These are phyloP conservation scores for Spialia ferax DNA, from an alignment of 2,888 invertebrate species.

Conservation along the genomic window DNA sequence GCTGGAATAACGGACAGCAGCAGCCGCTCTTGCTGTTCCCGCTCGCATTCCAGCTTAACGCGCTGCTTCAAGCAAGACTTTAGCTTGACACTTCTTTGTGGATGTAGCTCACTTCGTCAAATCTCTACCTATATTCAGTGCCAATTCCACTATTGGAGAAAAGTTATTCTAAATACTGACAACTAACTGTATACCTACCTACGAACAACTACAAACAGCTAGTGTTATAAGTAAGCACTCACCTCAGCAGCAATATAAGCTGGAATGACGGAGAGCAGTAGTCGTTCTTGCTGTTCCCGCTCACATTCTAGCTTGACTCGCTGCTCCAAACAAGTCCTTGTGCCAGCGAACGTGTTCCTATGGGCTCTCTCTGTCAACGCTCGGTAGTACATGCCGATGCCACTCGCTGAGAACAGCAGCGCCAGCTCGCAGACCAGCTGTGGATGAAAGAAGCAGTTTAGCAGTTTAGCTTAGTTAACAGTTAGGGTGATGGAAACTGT, in stretches of 20 bases:
- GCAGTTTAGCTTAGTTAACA: no score
- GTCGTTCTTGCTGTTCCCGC: slow-evolving; percentile 96
- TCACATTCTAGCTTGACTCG: slow-evolving; percentile 97
- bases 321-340: slow-evolving; percentile 96
- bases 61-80: slow-evolving; percentile 93
- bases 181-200: no score
- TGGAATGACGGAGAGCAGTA: slow-evolving; percentile 96
- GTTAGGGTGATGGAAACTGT: no score
- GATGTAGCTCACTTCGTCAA: no score
- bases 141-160: no score
- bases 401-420: slow-evolving; percentile 92
- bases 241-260: slow-evolving; percentile 98
- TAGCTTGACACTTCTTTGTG: no score
- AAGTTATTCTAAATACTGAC: no score
- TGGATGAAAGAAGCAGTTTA: no score
- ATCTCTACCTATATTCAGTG: no score
- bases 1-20: slow-evolving; percentile 97
- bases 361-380: slow-evolving; percentile 95
- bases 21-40: slow-evolving; percentile 97
- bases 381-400: slow-evolving; percentile 95
- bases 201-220: no score
- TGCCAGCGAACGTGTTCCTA: slow-evolving; percentile 95
- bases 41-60: slow-evolving; percentile 96
- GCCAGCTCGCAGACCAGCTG: slow-evolving; percentile 93
- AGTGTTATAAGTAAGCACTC: slow-evolving; percentile 56